Conservation (phyloP, 1,140 invertebrate genomes). For the Penaeus indicus region DNA sequence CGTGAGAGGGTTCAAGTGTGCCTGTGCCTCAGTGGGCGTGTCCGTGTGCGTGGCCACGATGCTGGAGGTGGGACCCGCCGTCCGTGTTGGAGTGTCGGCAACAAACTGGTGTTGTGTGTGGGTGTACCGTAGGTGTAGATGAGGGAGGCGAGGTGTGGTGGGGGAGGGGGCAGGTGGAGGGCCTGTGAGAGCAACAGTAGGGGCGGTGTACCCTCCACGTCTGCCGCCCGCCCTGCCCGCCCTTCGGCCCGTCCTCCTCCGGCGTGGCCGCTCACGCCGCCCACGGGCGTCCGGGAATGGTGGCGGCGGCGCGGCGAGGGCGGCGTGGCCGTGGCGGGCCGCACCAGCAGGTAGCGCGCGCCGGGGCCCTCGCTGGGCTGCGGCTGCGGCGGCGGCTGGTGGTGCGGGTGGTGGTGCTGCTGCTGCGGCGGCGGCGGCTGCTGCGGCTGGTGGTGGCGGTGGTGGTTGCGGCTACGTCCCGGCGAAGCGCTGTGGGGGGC, state of each 20-base stretch:
- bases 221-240: slow-evolving; percentile 48
- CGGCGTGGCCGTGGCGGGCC: slow-evolving; percentile 53
- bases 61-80: too few relatives aligned
- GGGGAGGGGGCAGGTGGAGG: slow-evolving; percentile 59
- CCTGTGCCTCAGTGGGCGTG: too few relatives aligned
- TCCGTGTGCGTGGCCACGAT: too few relatives aligned
- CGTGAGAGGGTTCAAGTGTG: too few relatives aligned
- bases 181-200: slow-evolving; percentile 61
- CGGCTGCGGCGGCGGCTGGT: slow-evolving; percentile 13
- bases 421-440: background rate
- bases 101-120: too few relatives aligned
- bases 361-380: slow-evolving; percentile 40
- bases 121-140: slow-evolving; percentile 63
- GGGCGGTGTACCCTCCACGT: slow-evolving; percentile 58
- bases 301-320: slow-evolving; percentile 52
- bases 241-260: slow-evolving; percentile 35
- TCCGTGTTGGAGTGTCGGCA: too few relatives aligned
- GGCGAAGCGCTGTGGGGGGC: slow-evolving; percentile 45
- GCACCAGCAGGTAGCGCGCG: slow-evolving; percentile 51
- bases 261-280: slow-evolving; percentile 15
- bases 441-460: slow-evolving; percentile 24
- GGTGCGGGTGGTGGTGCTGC: slow-evolving; percentile 45
- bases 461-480: slow-evolving; percentile 39
- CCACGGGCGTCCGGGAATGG: slow-evolving; percentile 23
- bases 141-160: slow-evolving; percentile 61